Conservation (phyloP, 2,113 vertebrate species). For the Ardeotis arabs region DNA sequence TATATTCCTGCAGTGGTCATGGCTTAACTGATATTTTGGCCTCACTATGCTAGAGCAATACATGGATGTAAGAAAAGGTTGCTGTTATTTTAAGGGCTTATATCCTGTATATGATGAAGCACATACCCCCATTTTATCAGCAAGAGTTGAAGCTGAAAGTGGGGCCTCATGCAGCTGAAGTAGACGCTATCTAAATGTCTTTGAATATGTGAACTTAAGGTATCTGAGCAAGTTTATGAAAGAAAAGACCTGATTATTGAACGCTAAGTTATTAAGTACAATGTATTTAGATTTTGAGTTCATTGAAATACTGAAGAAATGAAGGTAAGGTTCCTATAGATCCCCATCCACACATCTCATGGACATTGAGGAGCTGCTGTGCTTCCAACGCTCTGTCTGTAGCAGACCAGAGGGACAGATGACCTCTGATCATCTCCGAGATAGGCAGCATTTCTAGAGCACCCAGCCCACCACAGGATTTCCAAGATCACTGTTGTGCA, state of each 20-base stretch:
- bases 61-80: not conserved
- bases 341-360: not conserved
- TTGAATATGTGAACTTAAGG: not conserved
- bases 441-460: not conserved
- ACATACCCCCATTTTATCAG: not conserved
- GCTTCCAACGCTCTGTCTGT: not conserved
- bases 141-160: not conserved
- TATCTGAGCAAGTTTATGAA: not conserved
- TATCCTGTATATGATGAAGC: not conserved
- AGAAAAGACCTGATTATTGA: not conserved
- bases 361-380: not conserved
- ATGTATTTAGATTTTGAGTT: not conserved
- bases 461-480: not conserved
- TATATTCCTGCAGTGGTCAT: not conserved
- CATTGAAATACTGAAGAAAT: not conserved
- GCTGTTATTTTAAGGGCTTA: not conserved
- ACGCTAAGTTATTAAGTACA: not conserved
- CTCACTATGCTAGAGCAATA: not conserved
- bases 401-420: not conserved
- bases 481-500: not conserved
- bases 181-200: not conserved
- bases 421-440: not conserved
- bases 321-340: not conserved
- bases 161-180: not conserved
- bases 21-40: not conserved